A percentile compares a stretch with the other conserved stretches of the same genome.
Conservation (phyloP, 2,888 invertebrate genomes). For the Drymonia ruficornis region DNA sequence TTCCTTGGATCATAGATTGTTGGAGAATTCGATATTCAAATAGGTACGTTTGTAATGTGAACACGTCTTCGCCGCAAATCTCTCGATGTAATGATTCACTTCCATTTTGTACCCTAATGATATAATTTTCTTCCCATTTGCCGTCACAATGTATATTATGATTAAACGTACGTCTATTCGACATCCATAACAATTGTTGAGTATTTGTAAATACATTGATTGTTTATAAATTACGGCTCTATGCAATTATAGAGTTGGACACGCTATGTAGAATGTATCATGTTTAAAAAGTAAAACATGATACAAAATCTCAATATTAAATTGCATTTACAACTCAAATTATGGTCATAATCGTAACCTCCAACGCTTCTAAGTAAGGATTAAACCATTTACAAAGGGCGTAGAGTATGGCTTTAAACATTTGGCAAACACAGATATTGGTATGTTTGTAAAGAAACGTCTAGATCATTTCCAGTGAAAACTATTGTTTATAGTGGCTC, state of each 20-base stretch:
- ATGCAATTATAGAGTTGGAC: constrained; percentile 9
- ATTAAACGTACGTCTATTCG: constrained; percentile 6
- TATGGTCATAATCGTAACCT: too few species aligned
- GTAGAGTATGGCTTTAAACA: not conserved
- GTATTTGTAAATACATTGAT: constrained; percentile 21
- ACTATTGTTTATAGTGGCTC: not conserved
- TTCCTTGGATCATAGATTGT: constrained; percentile 27
- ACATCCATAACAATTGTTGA: constrained; percentile 10
- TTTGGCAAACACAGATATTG: not conserved
- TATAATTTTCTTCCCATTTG: constrained; percentile 7
- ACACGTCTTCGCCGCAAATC: constrained; percentile 22
- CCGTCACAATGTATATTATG: constrained; percentile 2
- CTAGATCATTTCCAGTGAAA: not conserved
- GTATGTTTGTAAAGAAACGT: not conserved
- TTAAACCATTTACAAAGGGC: not conserved
- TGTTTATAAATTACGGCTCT: constrained; percentile 19
- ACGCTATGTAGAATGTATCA: constrained; percentile 5
- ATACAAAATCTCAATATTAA: too few species aligned
- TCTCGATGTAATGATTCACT: constrained; percentile 9
- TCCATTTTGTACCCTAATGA: not conserved
- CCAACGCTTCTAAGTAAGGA: too few species aligned
- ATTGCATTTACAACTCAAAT: too few species aligned
- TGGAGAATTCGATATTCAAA: constrained; percentile 16
- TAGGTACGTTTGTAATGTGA: constrained; percentile 14
- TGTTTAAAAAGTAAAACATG: not conserved